Conservation (phyloP, 2,888 invertebrate genomes). For the Troides aeacus region DNA sequence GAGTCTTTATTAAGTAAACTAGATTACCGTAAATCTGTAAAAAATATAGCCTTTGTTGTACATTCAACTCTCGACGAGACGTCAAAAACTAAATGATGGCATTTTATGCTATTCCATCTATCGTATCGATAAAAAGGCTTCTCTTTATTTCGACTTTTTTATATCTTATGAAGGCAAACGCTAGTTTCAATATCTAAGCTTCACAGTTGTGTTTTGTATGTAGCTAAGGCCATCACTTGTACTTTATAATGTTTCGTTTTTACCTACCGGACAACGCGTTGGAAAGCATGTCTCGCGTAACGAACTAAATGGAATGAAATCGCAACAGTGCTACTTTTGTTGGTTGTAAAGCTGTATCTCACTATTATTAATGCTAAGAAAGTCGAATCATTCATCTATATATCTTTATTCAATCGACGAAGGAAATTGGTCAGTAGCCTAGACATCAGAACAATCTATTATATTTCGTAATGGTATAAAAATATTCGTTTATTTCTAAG, state of each 20-base stretch:
- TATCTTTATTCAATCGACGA: constrained; percentile 43
- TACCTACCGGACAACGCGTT: constrained; percentile 46
- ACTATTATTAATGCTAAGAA: constrained; percentile 52
- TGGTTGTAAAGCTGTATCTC: constrained; percentile 62
- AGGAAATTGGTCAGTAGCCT: constrained; percentile 64
- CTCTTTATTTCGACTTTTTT: constrained; percentile 47
- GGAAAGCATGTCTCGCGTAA: constrained; percentile 43
- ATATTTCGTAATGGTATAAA: constrained; percentile 68
- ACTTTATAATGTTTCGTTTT: constrained; percentile 60
- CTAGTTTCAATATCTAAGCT: constrained; percentile 53
- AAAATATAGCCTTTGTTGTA: constrained; percentile 71
- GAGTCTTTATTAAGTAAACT: constrained; percentile 57
- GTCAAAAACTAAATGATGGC: constrained; percentile 60
- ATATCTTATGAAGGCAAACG: constrained; percentile 50
- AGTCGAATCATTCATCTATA: constrained; percentile 41
- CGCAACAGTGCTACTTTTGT: constrained; percentile 53
- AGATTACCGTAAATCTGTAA: constrained; percentile 70
- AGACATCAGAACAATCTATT: constrained; percentile 53
- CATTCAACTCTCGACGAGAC: constrained; percentile 54
- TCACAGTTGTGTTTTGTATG: constrained; percentile 56
- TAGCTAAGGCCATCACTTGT: constrained; percentile 73
- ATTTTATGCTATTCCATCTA: constrained; percentile 65
- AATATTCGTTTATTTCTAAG: constrained; percentile 64
- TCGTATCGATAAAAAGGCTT: constrained; percentile 58
- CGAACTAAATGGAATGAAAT: constrained; percentile 63